These are phyloP conservation scores for Calameuta idolon DNA, from an alignment of 2,888 invertebrate species.

Conservation along the genomic window DNA sequence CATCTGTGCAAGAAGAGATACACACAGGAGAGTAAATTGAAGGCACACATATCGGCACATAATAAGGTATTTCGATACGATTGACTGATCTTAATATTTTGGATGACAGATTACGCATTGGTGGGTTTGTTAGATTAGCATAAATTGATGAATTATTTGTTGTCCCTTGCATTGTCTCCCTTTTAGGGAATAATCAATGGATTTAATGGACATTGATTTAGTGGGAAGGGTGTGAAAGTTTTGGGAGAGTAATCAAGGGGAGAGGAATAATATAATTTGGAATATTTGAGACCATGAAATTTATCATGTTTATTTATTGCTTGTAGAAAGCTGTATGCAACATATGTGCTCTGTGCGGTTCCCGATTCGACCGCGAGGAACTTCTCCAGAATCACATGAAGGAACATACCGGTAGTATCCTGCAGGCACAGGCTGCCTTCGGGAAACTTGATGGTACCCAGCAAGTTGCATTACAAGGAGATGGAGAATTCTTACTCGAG, in stretches of 20 bases:
- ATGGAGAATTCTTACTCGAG: constrained; percentile 53
- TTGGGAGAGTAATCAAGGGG: background rate
- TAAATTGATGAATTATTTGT: background rate
- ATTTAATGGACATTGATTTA: background rate
- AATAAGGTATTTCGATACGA: constrained; percentile 47
- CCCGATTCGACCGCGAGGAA: constrained; percentile 37
- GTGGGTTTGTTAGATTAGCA: background rate
- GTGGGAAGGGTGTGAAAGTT: background rate
- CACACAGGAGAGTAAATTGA: constrained; percentile 54
- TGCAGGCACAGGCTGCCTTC: constrained; percentile 33
- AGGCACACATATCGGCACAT: constrained; percentile 55
- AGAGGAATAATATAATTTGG: background rate
- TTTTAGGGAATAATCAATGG: background rate
- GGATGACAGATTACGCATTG: background rate
- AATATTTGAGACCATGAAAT: background rate
- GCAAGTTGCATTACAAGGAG: background rate
- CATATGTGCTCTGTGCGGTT: constrained; percentile 43
- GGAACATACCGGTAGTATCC: constrained; percentile 45
- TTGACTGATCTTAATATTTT: background rate
- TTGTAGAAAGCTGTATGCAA: constrained; percentile 35
- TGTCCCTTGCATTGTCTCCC: background rate
- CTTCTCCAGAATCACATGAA: constrained; percentile 51
- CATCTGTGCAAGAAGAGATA: constrained; percentile 61
- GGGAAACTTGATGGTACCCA: background rate
- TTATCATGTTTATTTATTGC: constrained; percentile 17